Percentiles rank a stretch among this genome's conserved stretches.
These are phyloP conservation scores for Metaphire vulgaris DNA, from an alignment of 1,140 invertebrate species.

Conservation along the genomic window DNA sequence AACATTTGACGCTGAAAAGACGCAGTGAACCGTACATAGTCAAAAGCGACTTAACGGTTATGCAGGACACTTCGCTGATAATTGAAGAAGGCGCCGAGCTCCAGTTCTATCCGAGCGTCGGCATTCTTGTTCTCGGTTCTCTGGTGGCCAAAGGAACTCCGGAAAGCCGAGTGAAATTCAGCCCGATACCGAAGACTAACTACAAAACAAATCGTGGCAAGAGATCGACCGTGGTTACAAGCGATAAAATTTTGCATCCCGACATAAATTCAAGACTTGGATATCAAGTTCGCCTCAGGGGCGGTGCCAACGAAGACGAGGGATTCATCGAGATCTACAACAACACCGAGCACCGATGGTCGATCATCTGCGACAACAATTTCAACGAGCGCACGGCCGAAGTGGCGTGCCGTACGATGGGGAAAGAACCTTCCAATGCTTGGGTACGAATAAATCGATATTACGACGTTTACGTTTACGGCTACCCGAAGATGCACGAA, in stretches of 20 bases:
- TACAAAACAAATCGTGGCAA: conserved; percentile 1
- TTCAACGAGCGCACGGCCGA: conserved; percentile 62
- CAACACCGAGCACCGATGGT: conserved; percentile 86
- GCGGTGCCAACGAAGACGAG: conserved; percentile 44
- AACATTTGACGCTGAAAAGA: conserved; percentile 64
- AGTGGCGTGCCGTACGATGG: conserved; percentile 86
- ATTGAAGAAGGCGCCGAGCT: conserved; percentile 84
- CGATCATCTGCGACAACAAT: conserved; percentile 87
- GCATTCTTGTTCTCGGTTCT: conserved; percentile 87
- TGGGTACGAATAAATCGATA: conserved; percentile 47
- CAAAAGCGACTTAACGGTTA: conserved; percentile 87
- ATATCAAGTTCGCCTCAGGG: conserved; percentile 31
- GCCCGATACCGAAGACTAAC: conserved; percentile 56
- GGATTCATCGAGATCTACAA: conserved; percentile 93
- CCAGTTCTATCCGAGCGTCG: conserved; percentile 93
- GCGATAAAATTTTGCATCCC: not conserved
- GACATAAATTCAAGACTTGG: conserved; percentile 4
- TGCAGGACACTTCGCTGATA: conserved; percentile 77
- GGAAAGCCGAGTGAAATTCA: conserved; percentile 75
- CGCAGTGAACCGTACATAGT: conserved; percentile 71
- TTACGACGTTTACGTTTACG: conserved; percentile 48
- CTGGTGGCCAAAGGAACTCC: conserved; percentile 74
- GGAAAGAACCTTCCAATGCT: conserved; percentile 78
- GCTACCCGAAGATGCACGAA: conserved; percentile 33
- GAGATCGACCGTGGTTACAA: not conserved